These are phyloP conservation scores for Sinocyclocheilus anophthalmus DNA, from an alignment of 2,113 vertebrate species.

Conservation along the genomic window DNA sequence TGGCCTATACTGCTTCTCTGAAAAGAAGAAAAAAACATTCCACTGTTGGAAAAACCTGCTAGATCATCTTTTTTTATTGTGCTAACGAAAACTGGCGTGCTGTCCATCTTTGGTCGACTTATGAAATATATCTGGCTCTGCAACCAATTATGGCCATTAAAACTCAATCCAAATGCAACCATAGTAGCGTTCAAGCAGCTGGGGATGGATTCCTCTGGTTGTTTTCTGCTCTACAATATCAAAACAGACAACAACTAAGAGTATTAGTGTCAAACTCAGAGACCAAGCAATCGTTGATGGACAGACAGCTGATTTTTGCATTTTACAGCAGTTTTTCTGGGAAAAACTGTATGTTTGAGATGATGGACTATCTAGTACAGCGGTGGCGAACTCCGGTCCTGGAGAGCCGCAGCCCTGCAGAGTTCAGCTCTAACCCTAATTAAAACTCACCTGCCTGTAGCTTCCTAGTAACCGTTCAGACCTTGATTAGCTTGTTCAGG, in stretches of 20 bases:
- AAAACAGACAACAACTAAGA: neutral
- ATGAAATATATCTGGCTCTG: slow-evolving; percentile 9
- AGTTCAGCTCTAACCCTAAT: no score
- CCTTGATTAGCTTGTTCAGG: no score
- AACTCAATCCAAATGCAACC: neutral
- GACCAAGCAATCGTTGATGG: neutral
- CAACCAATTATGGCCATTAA: neutral
- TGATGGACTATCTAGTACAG: neutral
- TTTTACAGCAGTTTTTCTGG: no score
- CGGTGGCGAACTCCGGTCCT: no score
- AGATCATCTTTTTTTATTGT: neutral
- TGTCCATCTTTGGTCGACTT: slow-evolving; percentile 9
- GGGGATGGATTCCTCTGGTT: neutral
- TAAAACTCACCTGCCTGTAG: no score
- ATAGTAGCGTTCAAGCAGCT: neutral
- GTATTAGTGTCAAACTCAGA: neutral
- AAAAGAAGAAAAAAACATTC: no score
- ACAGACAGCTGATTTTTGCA: neutral
- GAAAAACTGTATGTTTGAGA: neutral
- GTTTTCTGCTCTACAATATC: neutral
- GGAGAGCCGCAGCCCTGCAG: no score
- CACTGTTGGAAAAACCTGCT: neutral
- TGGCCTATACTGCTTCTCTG: neutral
- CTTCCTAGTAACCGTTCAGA: no score
- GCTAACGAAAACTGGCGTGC: neutral